Evolutionary conservation across 2,113 vertebrate species (phyloP), one percentile per base, ranked within the genome.

Genomic region (Saguinus imperator): DNA sequence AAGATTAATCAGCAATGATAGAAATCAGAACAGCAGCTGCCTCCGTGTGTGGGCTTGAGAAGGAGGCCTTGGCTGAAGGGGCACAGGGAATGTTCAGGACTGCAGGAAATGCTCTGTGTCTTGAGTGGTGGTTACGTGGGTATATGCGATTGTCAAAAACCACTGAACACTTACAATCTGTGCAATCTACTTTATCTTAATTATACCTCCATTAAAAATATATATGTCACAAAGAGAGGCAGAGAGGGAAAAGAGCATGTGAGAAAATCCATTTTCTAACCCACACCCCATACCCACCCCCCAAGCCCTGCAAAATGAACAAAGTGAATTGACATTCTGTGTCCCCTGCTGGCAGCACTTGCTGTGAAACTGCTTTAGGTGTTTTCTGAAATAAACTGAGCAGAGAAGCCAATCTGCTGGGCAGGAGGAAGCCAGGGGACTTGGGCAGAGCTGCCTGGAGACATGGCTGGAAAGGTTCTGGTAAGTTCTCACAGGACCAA

Each of bases 51-150:
- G 21, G 45, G 25, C 10, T 2, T 0, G 27, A 72, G 79, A 37
- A 14, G 58, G 66, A 0, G 61, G 52, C 37, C 3, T 0, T 3
- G 58, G 2, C 7, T 0, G 14, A 1, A 16, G 4, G 37, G 79
- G 37, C 6, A 29, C 13, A 0, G 64, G 82, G 23, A 43, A 5
- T 4, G 5, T 27, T 8, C 80, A 4, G 50, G 55, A 12, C 3
- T 3, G 8, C 23, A 29, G 17, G 86, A 5, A 45, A 14, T 0
- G 11, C n/a, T 43, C 37, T 4, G 20, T 6, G 20, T 16, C 68
- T 2, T 2, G 32, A 45, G 68, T 5, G 57, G 43, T 20, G 29
- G 23, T 11, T 27, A 32, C 6, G 0, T 0, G 5, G 23, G 32
- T 3, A 6, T 9, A 0, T 2, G 16, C 37, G 1, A 40, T 9